phyloP scores from a whole-genome alignment of 2,888 invertebrate species.

The Zele albiditarsus region DNA sequence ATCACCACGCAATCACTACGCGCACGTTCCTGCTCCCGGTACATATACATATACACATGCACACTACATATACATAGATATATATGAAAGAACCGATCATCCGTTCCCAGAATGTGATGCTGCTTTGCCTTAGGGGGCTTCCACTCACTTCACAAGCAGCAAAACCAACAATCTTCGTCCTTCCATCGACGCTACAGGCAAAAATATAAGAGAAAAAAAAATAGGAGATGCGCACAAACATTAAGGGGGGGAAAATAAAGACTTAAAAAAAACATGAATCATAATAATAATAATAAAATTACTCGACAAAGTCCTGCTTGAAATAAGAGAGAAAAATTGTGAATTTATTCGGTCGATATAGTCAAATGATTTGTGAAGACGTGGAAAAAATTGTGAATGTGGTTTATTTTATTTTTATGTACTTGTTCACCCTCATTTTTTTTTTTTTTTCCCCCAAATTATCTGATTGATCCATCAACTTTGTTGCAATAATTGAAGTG shows the following conservation, averaged over 20 bases:
- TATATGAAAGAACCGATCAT: slow-evolving; percentile 45
- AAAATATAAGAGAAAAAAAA: slow-evolving; percentile 41
- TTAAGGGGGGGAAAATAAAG: slow-evolving; percentile 28
- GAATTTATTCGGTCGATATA: no score
- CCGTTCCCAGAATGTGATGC: slow-evolving; percentile 60
- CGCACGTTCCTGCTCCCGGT: slow-evolving; percentile 57
- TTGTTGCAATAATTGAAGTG: no score
- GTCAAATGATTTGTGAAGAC: no score
- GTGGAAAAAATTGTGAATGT: no score
- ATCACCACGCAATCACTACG: slow-evolving; percentile 67
- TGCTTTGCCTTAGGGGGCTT: neutral
- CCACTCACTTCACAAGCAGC: slow-evolving; percentile 52
- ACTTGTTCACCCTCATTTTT: no score
- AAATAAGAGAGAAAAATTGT: no score
- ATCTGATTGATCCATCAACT: no score
- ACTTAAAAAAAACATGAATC: neutral
- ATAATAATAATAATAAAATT: neutral
- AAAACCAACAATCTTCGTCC: slow-evolving; percentile 70
- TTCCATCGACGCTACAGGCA: slow-evolving; percentile 52
- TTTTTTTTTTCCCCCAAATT: no score
- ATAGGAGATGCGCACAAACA: slow-evolving; percentile 40
- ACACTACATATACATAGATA: neutral
- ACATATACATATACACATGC: slow-evolving; percentile 26
- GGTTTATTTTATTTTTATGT: no score
- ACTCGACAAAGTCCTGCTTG: neutral